Percentiles rank a stretch among this genome's conserved stretches.
phyloP scores from a whole-genome alignment of 2,888 invertebrate species.

The Desoria tigrina region DNA sequence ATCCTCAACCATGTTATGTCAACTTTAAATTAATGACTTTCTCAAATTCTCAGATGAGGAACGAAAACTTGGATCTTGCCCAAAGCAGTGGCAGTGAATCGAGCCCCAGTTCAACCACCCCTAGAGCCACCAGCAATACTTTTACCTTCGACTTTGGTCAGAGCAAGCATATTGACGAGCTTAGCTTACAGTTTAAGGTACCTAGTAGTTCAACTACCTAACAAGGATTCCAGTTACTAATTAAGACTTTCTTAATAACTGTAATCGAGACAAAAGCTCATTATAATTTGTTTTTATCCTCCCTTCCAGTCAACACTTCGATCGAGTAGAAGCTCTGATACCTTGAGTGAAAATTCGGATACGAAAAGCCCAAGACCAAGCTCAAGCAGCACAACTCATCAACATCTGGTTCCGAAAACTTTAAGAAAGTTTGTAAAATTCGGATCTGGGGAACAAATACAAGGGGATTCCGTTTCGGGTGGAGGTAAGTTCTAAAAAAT shows the following conservation, averaged over 20 bases:
- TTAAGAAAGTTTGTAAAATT: constrained; percentile 13
- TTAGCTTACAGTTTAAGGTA: constrained; percentile 46
- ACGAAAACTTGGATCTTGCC: constrained; percentile 52
- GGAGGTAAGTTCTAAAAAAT: neutral
- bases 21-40: no score
- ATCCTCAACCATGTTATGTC: no score
- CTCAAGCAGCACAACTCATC: constrained; percentile 29
- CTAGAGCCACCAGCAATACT: constrained; percentile 40
- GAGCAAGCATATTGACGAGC: constrained; percentile 43
- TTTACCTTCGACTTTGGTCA: constrained; percentile 48
- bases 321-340: constrained; percentile 43
- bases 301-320: neutral
- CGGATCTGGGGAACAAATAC: constrained; percentile 11
- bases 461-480: constrained; percentile 1
- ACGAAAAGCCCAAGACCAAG: constrained; percentile 25
- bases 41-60: constrained; percentile 40
- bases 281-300: no score
- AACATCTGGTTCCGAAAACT: constrained; percentile 2
- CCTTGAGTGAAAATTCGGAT: constrained; percentile 36
- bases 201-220: constrained; percentile 16
- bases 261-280: neutral
- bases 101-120: constrained; percentile 46
- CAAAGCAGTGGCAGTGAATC: constrained; percentile 51
- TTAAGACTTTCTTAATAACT: constrained; percentile 6
- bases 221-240: neutral